A percentile compares a stretch with the other conserved stretches of the same genome.
These are phyloP conservation scores for Clarias fuscus DNA, from an alignment of 2,797 vertebrate genomes.

Conservation along the genomic window DNA sequence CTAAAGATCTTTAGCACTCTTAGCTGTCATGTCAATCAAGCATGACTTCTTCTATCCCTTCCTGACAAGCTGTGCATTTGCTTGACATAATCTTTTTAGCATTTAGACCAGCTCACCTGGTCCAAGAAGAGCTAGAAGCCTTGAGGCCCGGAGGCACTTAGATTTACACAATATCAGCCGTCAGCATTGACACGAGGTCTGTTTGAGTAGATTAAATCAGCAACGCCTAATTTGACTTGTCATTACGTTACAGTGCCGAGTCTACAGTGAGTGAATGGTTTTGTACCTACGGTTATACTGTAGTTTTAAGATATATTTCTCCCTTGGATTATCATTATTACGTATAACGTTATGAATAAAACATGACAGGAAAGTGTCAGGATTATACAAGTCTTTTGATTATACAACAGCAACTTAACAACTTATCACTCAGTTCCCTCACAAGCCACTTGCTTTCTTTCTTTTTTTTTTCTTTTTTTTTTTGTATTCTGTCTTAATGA, in stretches of 20 bases:
- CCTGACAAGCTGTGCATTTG: not conserved
- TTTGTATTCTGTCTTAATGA: no score
- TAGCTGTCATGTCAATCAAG: not conserved
- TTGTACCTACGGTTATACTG: not conserved
- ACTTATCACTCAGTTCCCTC: not conserved
- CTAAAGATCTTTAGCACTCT: not conserved
- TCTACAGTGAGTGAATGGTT: not conserved
- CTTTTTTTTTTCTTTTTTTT: no score
- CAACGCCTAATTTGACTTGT: not conserved
- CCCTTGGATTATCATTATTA: not conserved
- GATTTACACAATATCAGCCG: conserved; percentile 7
- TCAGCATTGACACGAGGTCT: not conserved
- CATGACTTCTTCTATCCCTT: not conserved
- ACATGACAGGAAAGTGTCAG: not conserved
- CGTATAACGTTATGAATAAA: not conserved
- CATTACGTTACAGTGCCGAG: not conserved
- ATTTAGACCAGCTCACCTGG: not conserved
- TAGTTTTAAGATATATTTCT: not conserved
- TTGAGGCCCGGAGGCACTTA: not conserved
- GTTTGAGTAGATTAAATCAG: not conserved
- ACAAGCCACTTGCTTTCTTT: no score
- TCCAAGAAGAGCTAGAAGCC: not conserved
- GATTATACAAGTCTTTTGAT: not conserved
- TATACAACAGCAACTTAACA: not conserved
- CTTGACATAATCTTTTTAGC: conserved; percentile 18